Percentiles rank a stretch among this genome's conserved stretches.
These are phyloP conservation scores for Pyxicephalus adspersus DNA, from an alignment of 2,113 vertebrate genomes.

Conservation along the genomic window DNA sequence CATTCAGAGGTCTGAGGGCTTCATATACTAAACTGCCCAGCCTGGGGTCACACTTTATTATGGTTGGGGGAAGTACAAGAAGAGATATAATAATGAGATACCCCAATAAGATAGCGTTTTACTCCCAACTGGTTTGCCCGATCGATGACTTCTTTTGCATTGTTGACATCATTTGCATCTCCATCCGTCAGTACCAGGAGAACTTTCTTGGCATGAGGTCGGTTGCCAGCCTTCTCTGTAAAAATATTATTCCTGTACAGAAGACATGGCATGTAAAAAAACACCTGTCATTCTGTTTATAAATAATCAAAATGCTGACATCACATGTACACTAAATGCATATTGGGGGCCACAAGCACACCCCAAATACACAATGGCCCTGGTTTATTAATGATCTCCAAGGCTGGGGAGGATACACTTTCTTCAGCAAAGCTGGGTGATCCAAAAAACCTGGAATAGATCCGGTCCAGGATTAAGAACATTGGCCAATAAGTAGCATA, in stretches of 20 bases:
- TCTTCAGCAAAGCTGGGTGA: too few relatives aligned
- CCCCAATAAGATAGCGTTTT: constrained; percentile 36
- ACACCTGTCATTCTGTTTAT: background rate
- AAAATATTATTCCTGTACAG: constrained; percentile 12
- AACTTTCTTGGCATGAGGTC: constrained; percentile 20
- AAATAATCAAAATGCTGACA: too few relatives aligned
- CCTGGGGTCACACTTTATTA: too few relatives aligned
- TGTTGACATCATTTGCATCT: background rate
- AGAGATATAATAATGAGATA: background rate
- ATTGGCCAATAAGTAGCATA: too few relatives aligned
- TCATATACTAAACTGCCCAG: too few relatives aligned
- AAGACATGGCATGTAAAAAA: background rate
- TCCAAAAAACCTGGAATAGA: too few relatives aligned
- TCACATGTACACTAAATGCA: too few relatives aligned
- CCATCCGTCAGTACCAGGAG: constrained; percentile 20
- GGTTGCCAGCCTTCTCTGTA: background rate
- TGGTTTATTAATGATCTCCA: too few relatives aligned
- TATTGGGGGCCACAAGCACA: background rate
- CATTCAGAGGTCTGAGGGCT: too few relatives aligned
- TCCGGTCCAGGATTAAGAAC: too few relatives aligned
- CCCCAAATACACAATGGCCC: too few relatives aligned
- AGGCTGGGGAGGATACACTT: too few relatives aligned
- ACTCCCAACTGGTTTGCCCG: background rate
- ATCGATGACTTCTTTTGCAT: background rate
- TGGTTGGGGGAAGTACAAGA: background rate